Evolutionary conservation across 2,888 invertebrate species (phyloP).

Genomic region (Pegoplata infirma): DNA sequence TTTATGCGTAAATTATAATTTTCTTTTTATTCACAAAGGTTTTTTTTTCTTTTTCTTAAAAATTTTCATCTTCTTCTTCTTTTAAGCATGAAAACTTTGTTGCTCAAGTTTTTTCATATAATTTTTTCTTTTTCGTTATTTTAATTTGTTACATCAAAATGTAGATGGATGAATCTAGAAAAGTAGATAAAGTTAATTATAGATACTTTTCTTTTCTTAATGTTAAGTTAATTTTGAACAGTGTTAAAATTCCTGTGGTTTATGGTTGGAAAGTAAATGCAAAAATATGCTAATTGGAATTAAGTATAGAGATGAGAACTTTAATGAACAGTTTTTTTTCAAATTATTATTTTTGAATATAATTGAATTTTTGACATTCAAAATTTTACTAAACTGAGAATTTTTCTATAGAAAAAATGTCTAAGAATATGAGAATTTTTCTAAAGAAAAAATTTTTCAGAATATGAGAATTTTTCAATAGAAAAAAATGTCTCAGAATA

Average conservation of each 20-base stretch:
- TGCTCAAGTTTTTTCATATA: slow-evolving; percentile 25
- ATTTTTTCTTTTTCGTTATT: not conserved
- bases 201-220: slow-evolving; percentile 33
- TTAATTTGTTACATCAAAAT: slow-evolving; percentile 34
- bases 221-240: slow-evolving; percentile 49
- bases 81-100: slow-evolving; percentile 32
- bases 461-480: too few species aligned
- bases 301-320: too few species aligned
- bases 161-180: slow-evolving; percentile 31
- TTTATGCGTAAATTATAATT: slow-evolving; percentile 58
- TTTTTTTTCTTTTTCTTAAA: slow-evolving; percentile 16
- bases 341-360: not conserved
- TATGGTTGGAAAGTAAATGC: slow-evolving; percentile 29
- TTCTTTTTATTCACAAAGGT: slow-evolving; percentile 40
- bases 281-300: slow-evolving; percentile 38
- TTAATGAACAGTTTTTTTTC: too few species aligned
- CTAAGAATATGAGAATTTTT: too few species aligned
- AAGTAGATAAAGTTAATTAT: slow-evolving; percentile 58
- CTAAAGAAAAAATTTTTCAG: too few species aligned
- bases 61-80: too few species aligned
- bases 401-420: too few species aligned
- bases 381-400: too few species aligned
- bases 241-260: slow-evolving; percentile 53
- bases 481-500: too few species aligned
- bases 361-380: too few species aligned